A percentile compares a stretch with the other conserved stretches of the same genome.
phyloP scores from a whole-genome alignment of 2,888 invertebrate genomes.

The Loripinus fragilis region DNA sequence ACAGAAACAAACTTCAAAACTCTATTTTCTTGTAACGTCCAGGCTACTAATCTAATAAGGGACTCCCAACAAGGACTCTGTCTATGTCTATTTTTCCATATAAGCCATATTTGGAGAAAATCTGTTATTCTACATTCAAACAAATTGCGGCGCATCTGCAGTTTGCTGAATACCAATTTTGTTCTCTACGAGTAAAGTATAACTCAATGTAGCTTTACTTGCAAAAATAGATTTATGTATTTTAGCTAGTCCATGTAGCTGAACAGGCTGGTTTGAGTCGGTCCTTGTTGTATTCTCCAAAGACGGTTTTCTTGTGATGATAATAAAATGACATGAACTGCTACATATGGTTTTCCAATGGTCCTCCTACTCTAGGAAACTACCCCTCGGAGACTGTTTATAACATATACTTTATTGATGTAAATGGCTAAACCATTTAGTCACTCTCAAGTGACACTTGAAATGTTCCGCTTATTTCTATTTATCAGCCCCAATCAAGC shows the following conservation, averaged over 20 bases:
- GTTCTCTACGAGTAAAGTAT: too few relatives aligned
- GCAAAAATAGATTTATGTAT: too few relatives aligned
- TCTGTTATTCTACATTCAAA: too few relatives aligned
- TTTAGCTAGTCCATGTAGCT: too few relatives aligned
- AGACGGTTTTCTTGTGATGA: too few relatives aligned
- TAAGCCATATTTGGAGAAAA: too few relatives aligned
- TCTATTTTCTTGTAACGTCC: conserved; percentile 2
- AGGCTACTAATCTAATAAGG: neutral
- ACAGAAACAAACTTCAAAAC: conserved; percentile 14
- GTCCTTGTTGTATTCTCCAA: too few relatives aligned
- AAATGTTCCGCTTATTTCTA: conserved; percentile 4
- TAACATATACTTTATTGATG: conserved; percentile 22
- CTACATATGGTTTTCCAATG: conserved; percentile 19
- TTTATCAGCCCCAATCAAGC: neutral
- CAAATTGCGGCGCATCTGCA: too few relatives aligned
- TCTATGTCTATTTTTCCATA: neutral
- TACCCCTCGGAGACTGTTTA: conserved; percentile 3
- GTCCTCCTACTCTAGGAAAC: conserved; percentile 1
- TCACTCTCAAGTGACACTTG: conserved; percentile 19
- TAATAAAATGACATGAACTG: neutral
- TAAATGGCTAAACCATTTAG: conserved; percentile 17
- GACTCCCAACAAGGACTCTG: conserved; percentile 4
- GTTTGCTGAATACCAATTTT: too few relatives aligned
- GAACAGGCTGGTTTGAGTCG: too few relatives aligned
- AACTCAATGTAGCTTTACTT: too few relatives aligned